Conservation (phyloP, 2,113 vertebrate species). For the Pipa parva region DNA sequence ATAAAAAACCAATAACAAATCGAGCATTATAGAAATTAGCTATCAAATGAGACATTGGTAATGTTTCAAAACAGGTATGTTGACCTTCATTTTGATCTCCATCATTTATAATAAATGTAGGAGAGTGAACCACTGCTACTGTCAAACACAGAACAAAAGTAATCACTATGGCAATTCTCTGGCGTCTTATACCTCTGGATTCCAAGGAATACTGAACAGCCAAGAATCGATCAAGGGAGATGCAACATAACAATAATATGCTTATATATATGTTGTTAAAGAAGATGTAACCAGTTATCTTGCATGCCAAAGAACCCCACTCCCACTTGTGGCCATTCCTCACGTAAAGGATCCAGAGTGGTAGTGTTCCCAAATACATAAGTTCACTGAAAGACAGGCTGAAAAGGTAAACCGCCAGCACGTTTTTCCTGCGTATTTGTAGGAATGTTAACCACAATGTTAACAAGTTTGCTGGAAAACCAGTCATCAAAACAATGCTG, state of each 20-base stretch:
- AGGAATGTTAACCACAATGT: constrained; percentile 63
- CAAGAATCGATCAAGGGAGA: constrained; percentile 81
- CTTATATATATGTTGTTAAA: constrained; percentile 95
- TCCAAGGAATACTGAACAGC: constrained; percentile 71
- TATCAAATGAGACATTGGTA: constrained; percentile 34
- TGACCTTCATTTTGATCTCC: fast-evolving
- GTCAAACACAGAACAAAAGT: constrained; percentile 40
- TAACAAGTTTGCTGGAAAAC: constrained; percentile 74
- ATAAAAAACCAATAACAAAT: constrained; percentile 65
- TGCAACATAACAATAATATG: constrained; percentile 78
- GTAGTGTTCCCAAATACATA: constrained; percentile 76
- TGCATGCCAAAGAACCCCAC: constrained; percentile 57
- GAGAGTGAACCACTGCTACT: constrained; percentile 56
- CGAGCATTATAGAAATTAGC: constrained; percentile 61
- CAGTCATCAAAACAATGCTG: constrained; percentile 61
- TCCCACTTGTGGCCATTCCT: constrained; percentile 56
- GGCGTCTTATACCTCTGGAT: constrained; percentile 57
- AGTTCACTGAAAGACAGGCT: constrained; percentile 79
- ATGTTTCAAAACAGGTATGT: constrained; percentile 70
- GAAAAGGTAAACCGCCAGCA: constrained; percentile 77
- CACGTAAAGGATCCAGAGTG: constrained; percentile 76
- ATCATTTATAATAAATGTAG: constrained; percentile 56
- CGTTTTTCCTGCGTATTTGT: constrained; percentile 65
- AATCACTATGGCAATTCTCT: constrained; percentile 46
- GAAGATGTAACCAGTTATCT: constrained; percentile 75